Conservation (phyloP, 2,888 invertebrate species). For the Liopterus haemorrhoidalis region DNA sequence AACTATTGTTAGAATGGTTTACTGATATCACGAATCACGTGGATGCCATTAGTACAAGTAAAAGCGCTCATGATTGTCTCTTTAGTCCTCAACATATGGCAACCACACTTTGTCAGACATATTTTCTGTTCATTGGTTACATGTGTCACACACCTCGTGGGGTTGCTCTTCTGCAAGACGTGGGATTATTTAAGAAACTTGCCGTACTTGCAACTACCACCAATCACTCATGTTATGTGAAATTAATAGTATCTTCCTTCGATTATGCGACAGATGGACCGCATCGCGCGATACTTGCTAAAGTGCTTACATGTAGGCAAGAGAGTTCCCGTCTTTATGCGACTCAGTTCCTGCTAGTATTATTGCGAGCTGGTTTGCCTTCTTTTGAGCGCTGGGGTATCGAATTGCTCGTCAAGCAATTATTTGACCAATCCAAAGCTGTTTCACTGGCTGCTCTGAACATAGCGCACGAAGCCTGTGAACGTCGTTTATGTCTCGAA, state of each 20-base stretch:
- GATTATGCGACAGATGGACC: constrained; percentile 76
- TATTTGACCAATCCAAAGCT: constrained; percentile 75
- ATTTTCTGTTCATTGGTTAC: constrained; percentile 89
- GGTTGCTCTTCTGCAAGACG: constrained; percentile 63
- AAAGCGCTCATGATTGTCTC: constrained; percentile 77
- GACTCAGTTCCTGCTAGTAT: constrained; percentile 82
- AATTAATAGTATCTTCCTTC: constrained; percentile 84
- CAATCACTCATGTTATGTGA: constrained; percentile 87
- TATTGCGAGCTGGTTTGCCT: constrained; percentile 69
- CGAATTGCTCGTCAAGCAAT: constrained; percentile 73
- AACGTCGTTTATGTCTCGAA: constrained; percentile 71
- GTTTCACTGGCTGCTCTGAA: constrained; percentile 76
- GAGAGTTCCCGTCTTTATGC: constrained; percentile 73
- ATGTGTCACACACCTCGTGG: constrained; percentile 68
- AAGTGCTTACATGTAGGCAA: constrained; percentile 53
- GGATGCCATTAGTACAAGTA: constrained; percentile 62
- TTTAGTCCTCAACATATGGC: constrained; percentile 84
- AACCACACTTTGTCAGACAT: constrained; percentile 87
- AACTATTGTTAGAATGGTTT: constrained; percentile 71
- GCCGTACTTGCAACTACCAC: constrained; percentile 64
- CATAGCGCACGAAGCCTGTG: constrained; percentile 88
- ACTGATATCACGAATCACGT: constrained; percentile 73
- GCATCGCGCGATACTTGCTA: constrained; percentile 59
- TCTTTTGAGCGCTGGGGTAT: constrained; percentile 84
- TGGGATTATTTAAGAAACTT: constrained; percentile 67